phyloP scores from a whole-genome alignment of 2,113 vertebrate genomes.

The Hymenochirus boettgeri region DNA sequence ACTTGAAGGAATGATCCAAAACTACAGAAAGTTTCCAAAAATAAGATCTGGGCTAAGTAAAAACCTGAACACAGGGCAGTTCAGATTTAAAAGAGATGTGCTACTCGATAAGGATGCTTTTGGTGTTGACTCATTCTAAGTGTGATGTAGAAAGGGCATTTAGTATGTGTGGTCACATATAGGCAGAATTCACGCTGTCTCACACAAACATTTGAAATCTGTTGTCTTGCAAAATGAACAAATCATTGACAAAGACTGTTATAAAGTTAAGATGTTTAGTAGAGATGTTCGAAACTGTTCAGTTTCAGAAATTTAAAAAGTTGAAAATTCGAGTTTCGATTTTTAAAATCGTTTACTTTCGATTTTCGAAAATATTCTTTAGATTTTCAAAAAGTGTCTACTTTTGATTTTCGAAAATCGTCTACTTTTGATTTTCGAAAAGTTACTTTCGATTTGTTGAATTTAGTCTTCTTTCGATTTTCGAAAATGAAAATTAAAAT shows the following conservation, averaged over 20 bases:
- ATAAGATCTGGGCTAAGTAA: slow-evolving; percentile 40
- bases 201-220: slow-evolving; percentile 3
- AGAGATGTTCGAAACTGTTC: too few relatives aligned
- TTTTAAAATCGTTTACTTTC: too few relatives aligned
- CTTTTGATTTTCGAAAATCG: too few relatives aligned
- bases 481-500: too few relatives aligned
- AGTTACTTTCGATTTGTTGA: too few relatives aligned
- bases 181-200: slow-evolving; percentile 36
- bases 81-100: slow-evolving; percentile 28
- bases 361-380: too few relatives aligned
- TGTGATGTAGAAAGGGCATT: slow-evolving; percentile 42
- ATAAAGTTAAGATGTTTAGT: too few relatives aligned
- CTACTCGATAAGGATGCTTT: slow-evolving; percentile 36
- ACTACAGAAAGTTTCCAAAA: slow-evolving; percentile 39
- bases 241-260: slow-evolving; percentile 13
- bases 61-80: slow-evolving; percentile 38
- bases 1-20: slow-evolving; percentile 38
- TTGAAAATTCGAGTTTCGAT: too few relatives aligned
- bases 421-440: too few relatives aligned
- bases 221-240: slow-evolving; percentile 10
- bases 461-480: too few relatives aligned
- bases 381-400: too few relatives aligned
- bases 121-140: slow-evolving; percentile 41
- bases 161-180: slow-evolving; percentile 39
- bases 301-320: too few relatives aligned